Evolutionary conservation across 2,888 invertebrate genomes (phyloP).

Genomic region (Leptarthrus brevirostris): DNA sequence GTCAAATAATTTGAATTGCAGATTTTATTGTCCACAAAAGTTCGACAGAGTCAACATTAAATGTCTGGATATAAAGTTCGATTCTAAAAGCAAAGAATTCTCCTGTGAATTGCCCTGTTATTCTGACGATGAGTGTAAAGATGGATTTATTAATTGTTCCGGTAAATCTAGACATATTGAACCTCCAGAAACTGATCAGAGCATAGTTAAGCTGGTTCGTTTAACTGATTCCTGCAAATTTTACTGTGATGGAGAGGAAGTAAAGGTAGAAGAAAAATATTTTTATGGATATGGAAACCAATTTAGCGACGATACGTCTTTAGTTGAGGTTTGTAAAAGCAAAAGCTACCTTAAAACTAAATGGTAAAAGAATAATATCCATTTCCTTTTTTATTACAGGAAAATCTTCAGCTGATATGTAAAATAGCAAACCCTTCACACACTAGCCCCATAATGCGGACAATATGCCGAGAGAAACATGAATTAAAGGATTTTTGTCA

Average conservation of each 20-base stretch:
- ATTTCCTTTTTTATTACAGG: slow-evolving; percentile 53
- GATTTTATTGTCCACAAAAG: slow-evolving; percentile 59
- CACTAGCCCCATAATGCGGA: slow-evolving; percentile 60
- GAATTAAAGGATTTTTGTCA: slow-evolving; percentile 62
- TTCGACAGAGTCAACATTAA: slow-evolving; percentile 62
- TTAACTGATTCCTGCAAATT: slow-evolving; percentile 63
- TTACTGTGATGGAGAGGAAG: slow-evolving; percentile 59
- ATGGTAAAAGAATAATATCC: neutral
- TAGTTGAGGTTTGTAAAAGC: slow-evolving; percentile 31
- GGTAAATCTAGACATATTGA: neutral
- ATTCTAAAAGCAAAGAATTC: slow-evolving; percentile 55
- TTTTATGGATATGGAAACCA: slow-evolving; percentile 61
- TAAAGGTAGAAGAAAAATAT: slow-evolving; percentile 59
- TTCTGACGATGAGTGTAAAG: slow-evolving; percentile 56
- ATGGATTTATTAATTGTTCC: neutral
- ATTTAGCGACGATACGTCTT: slow-evolving; percentile 56
- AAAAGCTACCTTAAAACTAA: slow-evolving; percentile 22
- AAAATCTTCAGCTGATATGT: slow-evolving; percentile 56
- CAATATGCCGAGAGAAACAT: slow-evolving; percentile 60
- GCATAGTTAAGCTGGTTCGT: slow-evolving; percentile 57
- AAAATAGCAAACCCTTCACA: slow-evolving; percentile 60
- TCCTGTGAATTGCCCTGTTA: slow-evolving; percentile 60
- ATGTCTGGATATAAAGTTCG: slow-evolving; percentile 59
- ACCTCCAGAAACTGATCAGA: neutral
- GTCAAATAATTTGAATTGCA: slow-evolving; percentile 48